A percentile compares a stretch with the other conserved stretches of the same genome.
Conservation (phyloP, 2,797 vertebrate genomes). For the Australoheros facetus region DNA sequence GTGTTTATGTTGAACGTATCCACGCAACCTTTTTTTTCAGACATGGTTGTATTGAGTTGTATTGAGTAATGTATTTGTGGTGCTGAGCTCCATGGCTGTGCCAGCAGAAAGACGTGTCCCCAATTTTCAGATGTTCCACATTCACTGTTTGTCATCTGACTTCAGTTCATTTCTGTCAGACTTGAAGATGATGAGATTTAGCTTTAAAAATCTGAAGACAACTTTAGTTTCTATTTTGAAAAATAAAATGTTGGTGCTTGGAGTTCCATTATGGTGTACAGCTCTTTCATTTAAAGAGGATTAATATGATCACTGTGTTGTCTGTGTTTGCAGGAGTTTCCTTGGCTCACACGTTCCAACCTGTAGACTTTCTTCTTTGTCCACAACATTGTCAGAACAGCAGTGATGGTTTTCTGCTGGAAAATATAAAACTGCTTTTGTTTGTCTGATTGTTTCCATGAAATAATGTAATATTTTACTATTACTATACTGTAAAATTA, state of each 20-base stretch:
- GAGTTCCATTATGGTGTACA: neutral
- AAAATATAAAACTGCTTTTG: slow-evolving; percentile 8
- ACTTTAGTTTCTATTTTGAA: neutral
- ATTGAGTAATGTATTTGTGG: slow-evolving; percentile 54
- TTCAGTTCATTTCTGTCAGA: neutral
- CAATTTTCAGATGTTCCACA: neutral
- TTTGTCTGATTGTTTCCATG: slow-evolving; percentile 63
- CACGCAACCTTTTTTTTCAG: slow-evolving; percentile 68
- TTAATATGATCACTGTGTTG: slow-evolving; percentile 20
- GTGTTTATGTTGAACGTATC: slow-evolving; percentile 82
- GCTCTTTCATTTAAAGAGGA: neutral
- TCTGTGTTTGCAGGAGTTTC: slow-evolving; percentile 89
- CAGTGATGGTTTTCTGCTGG: slow-evolving; percentile 1
- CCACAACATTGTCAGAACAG: slow-evolving; percentile 11
- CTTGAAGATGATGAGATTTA: neutral
- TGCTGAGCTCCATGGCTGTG: slow-evolving; percentile 20
- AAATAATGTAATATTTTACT: slow-evolving; percentile 53
- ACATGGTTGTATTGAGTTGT: slow-evolving; percentile 65
- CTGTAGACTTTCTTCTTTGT: slow-evolving; percentile 75
- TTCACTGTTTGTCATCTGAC: neutral
- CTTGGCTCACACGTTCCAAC: slow-evolving; percentile 94
- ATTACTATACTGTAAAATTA: slow-evolving; percentile 28
- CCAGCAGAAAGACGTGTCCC: slow-evolving; percentile 11
- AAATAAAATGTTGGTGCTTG: neutral
- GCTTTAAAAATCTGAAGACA: neutral